Conservation (phyloP, 1,140 invertebrate genomes). For the Lucilia sericata region DNA sequence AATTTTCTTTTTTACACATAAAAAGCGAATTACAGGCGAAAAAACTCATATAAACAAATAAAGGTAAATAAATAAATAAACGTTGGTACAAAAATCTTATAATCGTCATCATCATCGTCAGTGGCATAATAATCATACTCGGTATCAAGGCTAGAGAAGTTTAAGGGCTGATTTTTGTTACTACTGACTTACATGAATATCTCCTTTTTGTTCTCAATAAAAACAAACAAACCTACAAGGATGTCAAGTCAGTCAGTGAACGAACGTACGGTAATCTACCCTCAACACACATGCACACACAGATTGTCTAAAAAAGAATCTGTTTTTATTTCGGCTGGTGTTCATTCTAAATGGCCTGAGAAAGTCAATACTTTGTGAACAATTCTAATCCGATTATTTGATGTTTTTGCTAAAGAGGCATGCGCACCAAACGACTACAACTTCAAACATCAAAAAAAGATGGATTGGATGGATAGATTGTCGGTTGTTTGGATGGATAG, state of each 20-base stretch:
- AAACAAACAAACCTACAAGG: neutral
- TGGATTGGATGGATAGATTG: constrained; percentile 22
- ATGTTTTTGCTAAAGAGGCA: constrained; percentile 39
- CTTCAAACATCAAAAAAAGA: neutral
- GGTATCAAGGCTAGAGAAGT: neutral
- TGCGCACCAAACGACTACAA: constrained; percentile 13
- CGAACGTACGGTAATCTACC: neutral
- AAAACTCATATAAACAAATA: constrained; percentile 1
- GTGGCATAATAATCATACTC: neutral
- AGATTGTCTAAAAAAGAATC: neutral
- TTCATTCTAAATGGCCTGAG: constrained; percentile 32
- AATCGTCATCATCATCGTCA: neutral
- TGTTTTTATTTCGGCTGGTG: neutral
- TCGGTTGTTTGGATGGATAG: constrained; percentile 21
- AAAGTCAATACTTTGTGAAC: constrained; percentile 42
- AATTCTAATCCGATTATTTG: constrained; percentile 40
- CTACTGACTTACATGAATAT: constrained; percentile 21
- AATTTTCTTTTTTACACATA: neutral
- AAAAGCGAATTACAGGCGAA: neutral
- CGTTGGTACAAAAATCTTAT: neutral
- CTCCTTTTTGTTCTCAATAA: no score
- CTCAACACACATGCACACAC: neutral
- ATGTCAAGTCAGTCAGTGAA: neutral
- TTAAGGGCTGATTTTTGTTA: constrained; percentile 27
- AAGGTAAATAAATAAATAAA: constrained; percentile 9